These are phyloP conservation scores for Malthinus flaveolus DNA, from an alignment of 2,888 invertebrate genomes.

Conservation along the genomic window DNA sequence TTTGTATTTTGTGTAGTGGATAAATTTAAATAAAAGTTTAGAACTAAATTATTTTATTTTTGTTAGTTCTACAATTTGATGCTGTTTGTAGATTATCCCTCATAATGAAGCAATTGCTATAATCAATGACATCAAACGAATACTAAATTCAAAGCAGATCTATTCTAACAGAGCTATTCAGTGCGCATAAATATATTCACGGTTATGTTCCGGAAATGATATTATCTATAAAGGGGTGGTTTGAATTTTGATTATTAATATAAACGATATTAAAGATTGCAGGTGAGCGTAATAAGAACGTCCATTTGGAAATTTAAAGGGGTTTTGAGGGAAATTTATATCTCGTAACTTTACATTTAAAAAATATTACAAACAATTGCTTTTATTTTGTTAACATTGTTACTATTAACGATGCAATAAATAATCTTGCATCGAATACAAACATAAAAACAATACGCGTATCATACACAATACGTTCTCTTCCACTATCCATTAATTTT, in stretches of 20 bases:
- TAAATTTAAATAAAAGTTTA: no score
- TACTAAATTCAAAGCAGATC: slow-evolving; percentile 3
- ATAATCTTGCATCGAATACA: slow-evolving; percentile 29
- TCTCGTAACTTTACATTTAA: slow-evolving; percentile 6
- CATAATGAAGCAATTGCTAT: slow-evolving; percentile 6
- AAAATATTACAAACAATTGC: slow-evolving; percentile 16
- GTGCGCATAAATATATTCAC: slow-evolving; percentile 8
- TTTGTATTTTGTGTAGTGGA: no score
- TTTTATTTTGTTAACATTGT: slow-evolving; percentile 24
- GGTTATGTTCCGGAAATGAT: slow-evolving; percentile 22
- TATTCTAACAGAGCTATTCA: neutral
- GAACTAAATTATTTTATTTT: no score
- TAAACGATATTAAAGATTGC: slow-evolving; percentile 15
- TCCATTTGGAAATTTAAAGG: slow-evolving; percentile 7
- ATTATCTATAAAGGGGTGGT: slow-evolving; percentile 21
- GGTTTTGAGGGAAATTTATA: slow-evolving; percentile 8
- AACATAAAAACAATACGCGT: slow-evolving; percentile 26
- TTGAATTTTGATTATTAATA: slow-evolving; percentile 12
- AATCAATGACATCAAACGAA: slow-evolving; percentile 17
- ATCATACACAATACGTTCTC: slow-evolving; percentile 17
- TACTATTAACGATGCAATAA: slow-evolving; percentile 28
- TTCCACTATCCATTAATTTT: slow-evolving; percentile 30
- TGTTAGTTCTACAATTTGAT: neutral
- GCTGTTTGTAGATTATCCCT: slow-evolving; percentile 1
- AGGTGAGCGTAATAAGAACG: slow-evolving; percentile 20